Base-by-base conservation (phyloP, 2,888 invertebrate species). In the Tetragonisca angustula region DNA sequence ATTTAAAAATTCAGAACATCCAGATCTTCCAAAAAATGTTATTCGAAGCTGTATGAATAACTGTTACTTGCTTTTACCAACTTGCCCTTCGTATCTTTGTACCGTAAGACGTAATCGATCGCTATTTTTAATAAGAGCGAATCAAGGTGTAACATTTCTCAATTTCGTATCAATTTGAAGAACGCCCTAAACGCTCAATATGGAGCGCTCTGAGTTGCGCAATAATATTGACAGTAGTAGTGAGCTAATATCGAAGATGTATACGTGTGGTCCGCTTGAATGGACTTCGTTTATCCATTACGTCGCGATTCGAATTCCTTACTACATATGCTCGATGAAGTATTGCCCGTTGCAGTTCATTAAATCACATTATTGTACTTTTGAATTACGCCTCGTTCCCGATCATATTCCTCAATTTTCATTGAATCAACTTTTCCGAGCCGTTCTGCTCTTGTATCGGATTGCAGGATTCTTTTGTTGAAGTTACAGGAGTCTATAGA, bases 131-230 rank as follows among this genome's bases (percentile, higher is more conserved):
- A 43, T 19, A 36, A 69, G 43, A 61, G 73, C 43, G 27, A 15
- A 68, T 76, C 21, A 49, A 50, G 49, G 65, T 54, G 32, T 54
- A 74, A 75, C 43, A 52, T 49, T 68, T 84, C 59, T 50, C 49
- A 73, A 65, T 73, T 76, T 70, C 68, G 15, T 61, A 69, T 65
- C 59, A 24, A 52, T 75, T 81, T 75, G 73, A 73, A 69, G 82
- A 78, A 76, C 77, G 32, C 73, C 73, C 73, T 76, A 86, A 86
- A 86, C 86, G 86, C 64, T 86, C 86, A 49, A 82, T 86, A 86
- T 82, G 68, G 69, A 68, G 64, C 82, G 82, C 74, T 86, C 79
- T 49, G 82, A 86, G 86, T 79, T 86, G 86, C 86, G 86, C 86
- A 82, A 86, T 76, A 82, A 76, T 86, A 86, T 86, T 79, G 86